Base-by-base conservation (phyloP, 1,140 invertebrate species). In the Ridgeia piscesae region DNA sequence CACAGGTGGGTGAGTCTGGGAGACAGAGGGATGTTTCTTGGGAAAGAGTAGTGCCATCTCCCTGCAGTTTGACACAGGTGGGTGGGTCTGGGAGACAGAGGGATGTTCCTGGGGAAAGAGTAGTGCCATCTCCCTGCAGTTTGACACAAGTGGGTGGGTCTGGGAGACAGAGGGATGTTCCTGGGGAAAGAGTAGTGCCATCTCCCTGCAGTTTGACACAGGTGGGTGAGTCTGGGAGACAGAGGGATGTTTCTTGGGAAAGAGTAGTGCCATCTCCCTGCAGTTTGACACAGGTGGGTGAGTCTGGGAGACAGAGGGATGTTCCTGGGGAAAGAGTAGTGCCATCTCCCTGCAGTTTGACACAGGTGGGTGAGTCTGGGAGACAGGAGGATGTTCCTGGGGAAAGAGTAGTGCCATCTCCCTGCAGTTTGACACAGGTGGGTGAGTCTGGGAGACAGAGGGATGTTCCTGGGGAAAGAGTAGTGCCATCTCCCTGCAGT, bases 171-270 rank as follows among this genome's bases (percentile, higher is more conserved):
- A n/a, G n/a, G n/a, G n/a, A n/a, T n/a, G n/a, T n/a, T n/a, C n/a
- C n/a, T n/a, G n/a, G n/a, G n/a, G n/a, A n/a, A 99, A 99, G 96
- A 99, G 99, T 35, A 99, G 98, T 95, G 98, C 98, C 89, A 99
- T 99, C 93, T 97, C 98, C 0, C 96, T 99, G 1, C 97, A 97
- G 93, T 98, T 98, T 95, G 94, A 96, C 34, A 93, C 93, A 92
- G 94, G 95, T 95, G 93, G 92, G 92, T 21, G 33, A 88, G 42
- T 42, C n/a, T n/a, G n/a, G n/a, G n/a, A n/a, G n/a, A n/a, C n/a
- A n/a, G n/a, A n/a, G n/a, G n/a, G n/a, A n/a, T n/a, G n/a, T n/a
- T n/a, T n/a, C n/a, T n/a, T n/a, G n/a, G n/a, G n/a, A n/a, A 99
- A 99, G 96, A 99, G 99, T 35, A 99, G 98, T 95, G 98, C 98